phyloP scores from a whole-genome alignment of 2,113 vertebrate genomes.

The Cephalopterus ornatus region DNA sequence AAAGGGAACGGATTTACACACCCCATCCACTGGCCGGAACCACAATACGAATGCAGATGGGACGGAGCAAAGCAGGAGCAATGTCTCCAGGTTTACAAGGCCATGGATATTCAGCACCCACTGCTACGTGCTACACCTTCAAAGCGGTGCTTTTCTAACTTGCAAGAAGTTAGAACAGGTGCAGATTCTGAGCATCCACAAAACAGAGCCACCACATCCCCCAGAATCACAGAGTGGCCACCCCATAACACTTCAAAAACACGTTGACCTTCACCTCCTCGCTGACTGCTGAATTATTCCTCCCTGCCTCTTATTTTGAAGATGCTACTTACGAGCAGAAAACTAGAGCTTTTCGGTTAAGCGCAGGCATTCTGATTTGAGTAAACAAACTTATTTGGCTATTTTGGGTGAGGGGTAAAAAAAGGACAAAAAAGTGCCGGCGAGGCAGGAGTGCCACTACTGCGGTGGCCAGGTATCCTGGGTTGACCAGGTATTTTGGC shows the following conservation, averaged over 20 bases:
- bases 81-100: accelerated
- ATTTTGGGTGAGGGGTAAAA: not conserved
- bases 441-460: not conserved
- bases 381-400: not conserved
- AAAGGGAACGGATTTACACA: not conserved
- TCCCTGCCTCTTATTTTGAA: not conserved
- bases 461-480: not conserved
- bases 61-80: not conserved
- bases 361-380: accelerated
- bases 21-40: not conserved
- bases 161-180: not conserved
- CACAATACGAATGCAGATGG: not conserved
- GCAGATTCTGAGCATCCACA: not conserved
- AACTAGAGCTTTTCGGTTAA: not conserved
- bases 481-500: not conserved
- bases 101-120: not conserved
- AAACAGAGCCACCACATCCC: not conserved
- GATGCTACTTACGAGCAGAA: not conserved
- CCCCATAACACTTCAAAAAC: accelerated
- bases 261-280: not conserved
- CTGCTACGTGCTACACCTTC: accelerated
- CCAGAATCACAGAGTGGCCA: not conserved
- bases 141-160: not conserved
- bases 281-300: not conserved
- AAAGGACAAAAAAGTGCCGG: not conserved